Conservation (phyloP, 2,797 vertebrate species). For the Danio albolineatus region DNA sequence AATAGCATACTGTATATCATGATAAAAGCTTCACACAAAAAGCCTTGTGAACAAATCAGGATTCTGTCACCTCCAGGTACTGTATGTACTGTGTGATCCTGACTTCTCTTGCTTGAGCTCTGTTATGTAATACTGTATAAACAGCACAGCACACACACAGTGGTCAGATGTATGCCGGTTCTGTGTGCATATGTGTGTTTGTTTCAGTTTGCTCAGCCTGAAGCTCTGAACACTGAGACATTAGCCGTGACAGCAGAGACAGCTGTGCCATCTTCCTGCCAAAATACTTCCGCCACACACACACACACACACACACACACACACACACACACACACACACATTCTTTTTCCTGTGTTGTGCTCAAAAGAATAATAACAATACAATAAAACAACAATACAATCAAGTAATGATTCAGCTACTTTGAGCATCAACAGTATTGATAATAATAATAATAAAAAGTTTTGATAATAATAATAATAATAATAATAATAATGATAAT, state of each 20-base stretch:
- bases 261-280: slow-evolving; percentile 73
- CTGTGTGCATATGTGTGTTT: slow-evolving; percentile 38
- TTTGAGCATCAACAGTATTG: background rate
- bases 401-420: background rate
- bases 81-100: background rate
- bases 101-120: background rate
- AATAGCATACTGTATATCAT: too few species aligned
- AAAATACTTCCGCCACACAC: slow-evolving; percentile 35
- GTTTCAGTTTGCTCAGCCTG: slow-evolving; percentile 30
- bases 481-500: too few species aligned
- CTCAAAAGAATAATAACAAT: too few species aligned
- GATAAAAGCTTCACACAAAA: too few species aligned
- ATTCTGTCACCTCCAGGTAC: slow-evolving; percentile 9
- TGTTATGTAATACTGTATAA: slow-evolving; percentile 18
- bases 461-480: too few species aligned
- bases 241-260: slow-evolving; percentile 66
- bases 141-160: background rate
- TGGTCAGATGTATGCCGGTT: background rate
- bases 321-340: too few species aligned
- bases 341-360: background rate
- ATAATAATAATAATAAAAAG: too few species aligned
- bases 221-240: slow-evolving; percentile 54
- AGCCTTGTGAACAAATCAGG: background rate
- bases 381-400: background rate
- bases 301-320: too few species aligned